Conservation (phyloP, 2,113 vertebrate genomes). For the Myrmecophaga tridactyla region DNA sequence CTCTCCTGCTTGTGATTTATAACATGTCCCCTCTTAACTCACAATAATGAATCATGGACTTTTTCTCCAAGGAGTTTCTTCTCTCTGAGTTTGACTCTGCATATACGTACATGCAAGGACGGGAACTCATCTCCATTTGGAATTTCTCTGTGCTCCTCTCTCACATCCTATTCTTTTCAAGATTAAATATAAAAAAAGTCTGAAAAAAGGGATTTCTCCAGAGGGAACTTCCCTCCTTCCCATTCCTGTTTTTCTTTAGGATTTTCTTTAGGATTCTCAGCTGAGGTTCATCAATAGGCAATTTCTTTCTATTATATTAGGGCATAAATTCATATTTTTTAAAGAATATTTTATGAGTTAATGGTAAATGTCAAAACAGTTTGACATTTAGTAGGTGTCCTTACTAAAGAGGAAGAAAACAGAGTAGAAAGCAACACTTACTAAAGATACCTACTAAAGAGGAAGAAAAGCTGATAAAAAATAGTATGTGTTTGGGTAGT, state of each 20-base stretch:
- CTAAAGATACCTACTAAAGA: conserved; percentile 80
- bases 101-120: background rate
- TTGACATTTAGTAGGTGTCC: too few relatives aligned
- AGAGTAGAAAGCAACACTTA: too few relatives aligned
- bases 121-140: background rate
- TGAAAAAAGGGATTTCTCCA: background rate
- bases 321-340: conserved; percentile 71
- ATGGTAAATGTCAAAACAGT: conserved; percentile 82
- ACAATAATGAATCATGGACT: conserved; percentile 58
- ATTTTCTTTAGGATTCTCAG: conserved; percentile 13
- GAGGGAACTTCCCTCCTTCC: background rate
- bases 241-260: background rate
- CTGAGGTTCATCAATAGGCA: background rate
- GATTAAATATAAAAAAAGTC: background rate
- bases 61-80: background rate
- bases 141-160: background rate
- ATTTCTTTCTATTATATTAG: conserved; percentile 64
- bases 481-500: conserved; percentile 72
- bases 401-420: conserved; percentile 80
- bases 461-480: conserved; percentile 82
- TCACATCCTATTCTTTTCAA: background rate
- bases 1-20: conserved; percentile 64
- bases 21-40: conserved; percentile 51
- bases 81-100: background rate
- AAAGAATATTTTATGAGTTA: conserved; percentile 68